A percentile compares a stretch with the other conserved stretches of the same genome.
phyloP scores from a whole-genome alignment of 2,888 invertebrate species.

The Synanthedon myopaeformis region DNA sequence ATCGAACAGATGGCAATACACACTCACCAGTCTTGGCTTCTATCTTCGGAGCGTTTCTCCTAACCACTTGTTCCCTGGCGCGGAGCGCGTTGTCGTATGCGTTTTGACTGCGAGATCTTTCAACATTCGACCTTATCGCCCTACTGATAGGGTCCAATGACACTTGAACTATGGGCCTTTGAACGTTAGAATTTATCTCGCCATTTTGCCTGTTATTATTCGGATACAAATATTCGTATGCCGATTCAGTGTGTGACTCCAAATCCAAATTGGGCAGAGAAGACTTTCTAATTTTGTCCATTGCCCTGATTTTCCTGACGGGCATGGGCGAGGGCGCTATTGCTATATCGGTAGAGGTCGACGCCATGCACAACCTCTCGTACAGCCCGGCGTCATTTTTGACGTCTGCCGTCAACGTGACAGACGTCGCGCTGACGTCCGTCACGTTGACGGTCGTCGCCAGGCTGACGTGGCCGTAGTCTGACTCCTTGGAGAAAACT shows the following conservation, averaged over 20 bases:
- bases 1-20: too few relatives aligned
- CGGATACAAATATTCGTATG: constrained; percentile 50
- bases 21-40: constrained; percentile 42
- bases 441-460: constrained; percentile 42
- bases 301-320: constrained; percentile 26
- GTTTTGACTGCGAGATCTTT: constrained; percentile 50
- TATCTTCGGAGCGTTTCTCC: constrained; percentile 36
- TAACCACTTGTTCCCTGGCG: constrained; percentile 22
- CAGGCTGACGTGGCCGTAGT: constrained; percentile 56
- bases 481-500: constrained; percentile 34
- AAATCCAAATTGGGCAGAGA: constrained; percentile 50
- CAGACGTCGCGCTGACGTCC: constrained; percentile 12
- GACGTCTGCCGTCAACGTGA: constrained; percentile 12
- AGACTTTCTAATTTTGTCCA: constrained; percentile 42
- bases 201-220: constrained; percentile 6
- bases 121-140: constrained; percentile 28
- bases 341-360: constrained; percentile 30
- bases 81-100: constrained; percentile 34
- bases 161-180: background rate
- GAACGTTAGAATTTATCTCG: background rate
- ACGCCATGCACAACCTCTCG: constrained; percentile 51
- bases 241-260: constrained; percentile 21
- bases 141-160: background rate
- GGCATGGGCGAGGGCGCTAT: constrained; percentile 26
- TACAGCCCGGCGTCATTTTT: constrained; percentile 28